Base-by-base conservation (phyloP, 2,113 vertebrate species). In the Smithornis capensis region DNA sequence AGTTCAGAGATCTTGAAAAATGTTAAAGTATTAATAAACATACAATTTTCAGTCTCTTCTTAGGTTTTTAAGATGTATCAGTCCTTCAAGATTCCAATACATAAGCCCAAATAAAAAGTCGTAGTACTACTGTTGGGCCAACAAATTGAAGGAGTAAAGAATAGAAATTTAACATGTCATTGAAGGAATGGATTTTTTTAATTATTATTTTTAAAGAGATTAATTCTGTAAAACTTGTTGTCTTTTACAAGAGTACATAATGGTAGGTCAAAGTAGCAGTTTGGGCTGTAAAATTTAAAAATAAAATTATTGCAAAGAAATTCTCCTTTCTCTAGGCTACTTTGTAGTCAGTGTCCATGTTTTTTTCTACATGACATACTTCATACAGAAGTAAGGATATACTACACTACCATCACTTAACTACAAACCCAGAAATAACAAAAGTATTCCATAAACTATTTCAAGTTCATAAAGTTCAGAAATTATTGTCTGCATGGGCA, bases 41-140 rank as follows among this genome's bases (percentile, higher is more conserved):
- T 53, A 38, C 5, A 55, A 19, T 56, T 29, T 40, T 82, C 23
- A 24, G 19, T 52, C 27, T 63, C n/a, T 19, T 29, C 13, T 68
- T 28, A 74, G 14, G 6, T 59, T 69, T 85, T 35, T 47, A 83
- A 68, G 42, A 25, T 25, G 16, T 35, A 35, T 74, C 24, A 15
- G 13, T 1, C 3, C 11, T 44, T 85, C 19, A 85, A n/a, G n/a
- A 29, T 18, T 65, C 33, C 37, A 53, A 69, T 96, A 94, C 96
- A 89, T 95, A 95, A 83, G 49, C 87, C 83, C 27, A 90, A 82
- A 94, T 84, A 89, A 87, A 83, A 91, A 92, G 64, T 49, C 57
- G n/a, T 59, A 55, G 18, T 74, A 38, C 14, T 90, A 67, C 53
- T 45, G 85, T 38, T 29, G 44, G 18, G 17, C 24, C 42, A 87